phyloP scores from a whole-genome alignment of 2,797 vertebrate genomes.

The Scyliorhinus canicula region DNA sequence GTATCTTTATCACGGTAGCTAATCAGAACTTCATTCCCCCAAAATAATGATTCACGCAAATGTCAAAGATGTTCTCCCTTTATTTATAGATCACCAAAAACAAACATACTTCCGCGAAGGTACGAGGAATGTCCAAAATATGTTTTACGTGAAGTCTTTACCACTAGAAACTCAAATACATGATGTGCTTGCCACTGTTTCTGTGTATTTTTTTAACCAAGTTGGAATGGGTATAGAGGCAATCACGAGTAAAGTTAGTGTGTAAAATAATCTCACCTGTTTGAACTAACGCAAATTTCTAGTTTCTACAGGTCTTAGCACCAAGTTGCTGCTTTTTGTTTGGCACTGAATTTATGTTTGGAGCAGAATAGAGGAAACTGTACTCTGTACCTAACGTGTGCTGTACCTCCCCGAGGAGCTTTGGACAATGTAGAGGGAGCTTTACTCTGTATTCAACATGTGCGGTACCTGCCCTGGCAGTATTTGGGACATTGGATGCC shows the following conservation, averaged over 20 bases:
- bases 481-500: not conserved
- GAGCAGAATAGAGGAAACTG: not conserved
- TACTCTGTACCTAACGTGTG: not conserved
- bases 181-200: not conserved
- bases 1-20: not conserved
- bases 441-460: not conserved
- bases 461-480: not conserved
- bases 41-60: not conserved
- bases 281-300: not conserved
- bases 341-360: not conserved
- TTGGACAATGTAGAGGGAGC: not conserved
- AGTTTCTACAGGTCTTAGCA: not conserved
- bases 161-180: not conserved
- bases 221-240: not conserved
- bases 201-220: not conserved
- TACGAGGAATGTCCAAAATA: not conserved
- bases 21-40: not conserved
- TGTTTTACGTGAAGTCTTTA: not conserved
- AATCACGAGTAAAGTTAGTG: not conserved
- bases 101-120: not conserved
- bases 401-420: not conserved
- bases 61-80: not conserved
- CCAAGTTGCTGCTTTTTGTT: not conserved
- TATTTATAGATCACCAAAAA: conserved; percentile 12
- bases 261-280: not conserved